phyloP scores from a whole-genome alignment of 2,113 vertebrate species.

The Manacus vitellinus region DNA sequence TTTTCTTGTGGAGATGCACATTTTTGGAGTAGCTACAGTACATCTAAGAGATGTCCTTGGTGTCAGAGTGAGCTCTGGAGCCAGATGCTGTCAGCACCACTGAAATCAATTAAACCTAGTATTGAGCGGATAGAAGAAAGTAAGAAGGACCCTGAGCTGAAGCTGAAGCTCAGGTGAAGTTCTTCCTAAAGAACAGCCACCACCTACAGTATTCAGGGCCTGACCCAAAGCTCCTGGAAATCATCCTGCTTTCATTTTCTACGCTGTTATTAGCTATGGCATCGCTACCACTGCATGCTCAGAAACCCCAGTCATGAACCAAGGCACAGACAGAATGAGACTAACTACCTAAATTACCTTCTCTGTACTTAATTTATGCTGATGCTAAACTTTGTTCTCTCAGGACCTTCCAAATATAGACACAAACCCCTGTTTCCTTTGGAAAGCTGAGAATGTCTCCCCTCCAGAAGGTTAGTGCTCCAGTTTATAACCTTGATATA shows the following conservation, averaged over 20 bases:
- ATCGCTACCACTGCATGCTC: not conserved
- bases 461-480: slow-evolving; percentile 22
- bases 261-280: not conserved
- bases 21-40: not conserved
- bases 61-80: not conserved
- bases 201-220: not conserved
- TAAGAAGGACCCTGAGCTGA: not conserved
- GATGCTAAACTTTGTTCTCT: slow-evolving; percentile 15
- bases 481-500: slow-evolving; percentile 49
- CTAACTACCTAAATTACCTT: not conserved
- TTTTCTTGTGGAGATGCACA: not conserved
- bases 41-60: not conserved
- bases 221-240: not conserved
- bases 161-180: not conserved
- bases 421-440: not conserved
- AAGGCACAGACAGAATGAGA: not conserved
- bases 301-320: not conserved
- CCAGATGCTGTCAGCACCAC: not conserved
- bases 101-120: not conserved
- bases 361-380: slow-evolving; percentile 13
- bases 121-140: not conserved
- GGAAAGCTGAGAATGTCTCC: slow-evolving; percentile 7
- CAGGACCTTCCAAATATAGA: slow-evolving; percentile 29
- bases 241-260: not conserved
- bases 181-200: not conserved